Base-by-base conservation (phyloP, 2,113 vertebrate species). In the Cynocephalus volans region DNA sequence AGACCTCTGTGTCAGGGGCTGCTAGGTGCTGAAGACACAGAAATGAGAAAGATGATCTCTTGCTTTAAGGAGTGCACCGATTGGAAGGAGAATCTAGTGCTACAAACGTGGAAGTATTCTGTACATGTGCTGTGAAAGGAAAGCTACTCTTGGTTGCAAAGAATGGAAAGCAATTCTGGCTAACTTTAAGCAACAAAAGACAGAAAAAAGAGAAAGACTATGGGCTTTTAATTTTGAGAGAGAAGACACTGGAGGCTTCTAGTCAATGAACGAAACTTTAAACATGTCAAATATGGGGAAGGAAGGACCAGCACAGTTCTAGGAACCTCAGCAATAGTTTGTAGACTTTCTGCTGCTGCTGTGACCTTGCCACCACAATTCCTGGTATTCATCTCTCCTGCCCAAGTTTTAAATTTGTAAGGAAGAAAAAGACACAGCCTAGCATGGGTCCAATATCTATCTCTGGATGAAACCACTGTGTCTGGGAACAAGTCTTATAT, bases 161-260 rank as follows among this genome's bases (percentile, higher is more conserved):
- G 64, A 70, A 26, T 1, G 11, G 58, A 69, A 70, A 56, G 41
- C 7, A 60, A 84, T 79, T 83, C 56, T 73, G 41, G 21, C 10
- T 45, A 65, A 90, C 28, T 36, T 90, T 31, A 86, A 84, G 10
- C 1, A 56, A 36, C 3, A 52, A 58, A 62, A 36, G 31, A 4
- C 21, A 5, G 31, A 4, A 26, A 5, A 7, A 0, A 0, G 11
- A 69, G 15, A 0, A 5, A 65, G 23, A 48, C 36, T 28, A 1
- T 2, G 6, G 18, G 33, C 8, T 50, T 90, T 75, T 28, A 64
- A 72, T 54, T 84, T 72, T 26, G 70, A 82, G 13, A n/a, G 24
- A 41, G 24, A 19, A 56, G 48, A 54, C 8, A 19, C 5, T n/a
- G 23, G 69, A 41, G 24, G n/a, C 14, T 79, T 87, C 69, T 48